Conservation (phyloP, 2,113 vertebrate genomes). For the Menura novaehollandiae region DNA sequence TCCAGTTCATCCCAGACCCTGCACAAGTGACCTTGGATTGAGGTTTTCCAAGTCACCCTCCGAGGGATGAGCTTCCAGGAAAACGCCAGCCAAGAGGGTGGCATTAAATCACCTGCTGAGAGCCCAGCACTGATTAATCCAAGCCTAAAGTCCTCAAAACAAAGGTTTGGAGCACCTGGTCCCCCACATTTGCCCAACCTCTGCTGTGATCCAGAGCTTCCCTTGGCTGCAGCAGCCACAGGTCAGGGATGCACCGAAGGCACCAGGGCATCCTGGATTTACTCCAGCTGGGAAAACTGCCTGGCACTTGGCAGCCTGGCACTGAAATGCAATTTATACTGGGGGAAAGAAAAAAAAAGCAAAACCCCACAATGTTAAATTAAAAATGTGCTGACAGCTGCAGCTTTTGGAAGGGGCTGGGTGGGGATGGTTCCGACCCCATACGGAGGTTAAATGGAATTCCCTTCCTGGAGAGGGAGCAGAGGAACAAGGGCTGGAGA, state of each 20-base stretch:
- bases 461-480: not conserved
- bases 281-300: not conserved
- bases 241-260: not conserved
- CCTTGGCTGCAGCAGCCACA: not conserved
- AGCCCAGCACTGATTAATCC: not conserved
- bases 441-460: not conserved
- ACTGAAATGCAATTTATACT: not conserved
- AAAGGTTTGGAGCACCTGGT: not conserved
- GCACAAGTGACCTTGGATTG: not conserved
- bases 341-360: accelerated
- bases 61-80: not conserved
- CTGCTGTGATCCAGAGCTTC: not conserved
- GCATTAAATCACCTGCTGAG: not conserved
- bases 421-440: accelerated
- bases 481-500: not conserved
- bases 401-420: not conserved
- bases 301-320: not conserved
- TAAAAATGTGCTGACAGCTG: not conserved
- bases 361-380: not conserved
- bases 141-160: not conserved
- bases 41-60: not conserved
- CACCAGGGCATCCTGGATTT: not conserved
- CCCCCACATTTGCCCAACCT: not conserved
- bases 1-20: not conserved
- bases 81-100: not conserved